Evolutionary conservation across 2,888 invertebrate genomes (phyloP).

Genomic region (Seira ritae): DNA sequence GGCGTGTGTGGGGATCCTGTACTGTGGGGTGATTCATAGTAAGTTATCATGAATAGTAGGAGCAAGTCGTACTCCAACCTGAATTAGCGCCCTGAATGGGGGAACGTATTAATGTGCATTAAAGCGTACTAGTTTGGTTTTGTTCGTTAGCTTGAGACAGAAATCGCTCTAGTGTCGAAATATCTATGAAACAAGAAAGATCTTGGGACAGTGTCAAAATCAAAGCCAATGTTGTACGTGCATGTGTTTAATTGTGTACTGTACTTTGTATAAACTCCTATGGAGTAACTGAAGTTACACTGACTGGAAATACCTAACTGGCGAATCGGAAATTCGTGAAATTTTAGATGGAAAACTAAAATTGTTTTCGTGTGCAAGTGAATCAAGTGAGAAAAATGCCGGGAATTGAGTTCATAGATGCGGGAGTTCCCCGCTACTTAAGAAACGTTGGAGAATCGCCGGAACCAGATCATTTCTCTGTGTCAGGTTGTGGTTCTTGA

Average conservation of each 20-base stretch:
- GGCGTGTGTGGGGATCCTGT: neutral
- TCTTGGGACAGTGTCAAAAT: constrained; percentile 8
- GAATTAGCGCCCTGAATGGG: too few relatives aligned
- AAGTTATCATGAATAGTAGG: too few relatives aligned
- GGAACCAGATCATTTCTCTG: constrained; percentile 33
- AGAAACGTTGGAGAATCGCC: constrained; percentile 54
- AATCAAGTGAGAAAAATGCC: constrained; percentile 50
- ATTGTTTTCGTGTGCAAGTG: too few relatives aligned
- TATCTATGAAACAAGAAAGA: constrained; percentile 35
- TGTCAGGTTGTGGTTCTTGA: constrained; percentile 36
- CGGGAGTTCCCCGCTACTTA: constrained; percentile 42
- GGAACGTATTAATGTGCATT: neutral
- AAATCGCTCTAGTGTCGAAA: constrained; percentile 46
- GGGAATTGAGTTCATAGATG: constrained; percentile 41
- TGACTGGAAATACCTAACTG: too few relatives aligned
- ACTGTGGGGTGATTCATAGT: neutral
- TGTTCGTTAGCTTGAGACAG: constrained; percentile 20
- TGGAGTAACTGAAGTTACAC: too few relatives aligned
- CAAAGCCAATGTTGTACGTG: neutral
- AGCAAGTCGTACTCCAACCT: too few relatives aligned
- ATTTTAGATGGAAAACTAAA: too few relatives aligned
- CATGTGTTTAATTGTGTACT: neutral
- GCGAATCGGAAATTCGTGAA: too few relatives aligned
- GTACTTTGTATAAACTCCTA: too few relatives aligned
- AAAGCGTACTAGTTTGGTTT: constrained; percentile 14